Conservation (phyloP, 2,113 vertebrate species). For the Actinemys pallida region DNA sequence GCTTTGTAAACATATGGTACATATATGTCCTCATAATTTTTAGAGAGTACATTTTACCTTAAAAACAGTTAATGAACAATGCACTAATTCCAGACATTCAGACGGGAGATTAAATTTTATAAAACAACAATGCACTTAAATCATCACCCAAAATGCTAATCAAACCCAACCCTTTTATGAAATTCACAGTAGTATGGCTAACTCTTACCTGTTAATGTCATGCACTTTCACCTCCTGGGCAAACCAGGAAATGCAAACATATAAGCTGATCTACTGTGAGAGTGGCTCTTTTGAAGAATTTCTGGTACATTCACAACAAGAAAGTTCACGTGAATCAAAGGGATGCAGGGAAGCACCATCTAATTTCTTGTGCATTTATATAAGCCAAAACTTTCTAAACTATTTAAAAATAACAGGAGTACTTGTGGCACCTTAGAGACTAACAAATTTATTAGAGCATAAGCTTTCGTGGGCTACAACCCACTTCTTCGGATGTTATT, state of each 20-base stretch:
- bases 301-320: not conserved
- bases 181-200: not conserved
- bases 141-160: not conserved
- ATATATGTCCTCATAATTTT: not conserved
- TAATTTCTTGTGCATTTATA: not conserved
- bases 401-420: too few relatives aligned
- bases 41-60: not conserved
- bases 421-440: too few relatives aligned
- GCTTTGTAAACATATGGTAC: not conserved
- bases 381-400: not conserved
- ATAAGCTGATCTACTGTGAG: not conserved
- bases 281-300: not conserved
- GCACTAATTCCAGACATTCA: not conserved
- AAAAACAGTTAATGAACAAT: not conserved
- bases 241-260: not conserved
- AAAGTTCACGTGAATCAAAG: not conserved
- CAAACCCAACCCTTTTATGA: not conserved
- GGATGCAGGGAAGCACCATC: not conserved
- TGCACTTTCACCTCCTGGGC: not conserved
- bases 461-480: too few relatives aligned
- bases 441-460: too few relatives aligned
- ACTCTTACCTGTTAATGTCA: not conserved
- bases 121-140: not conserved
- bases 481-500: too few relatives aligned
- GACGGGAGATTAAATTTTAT: not conserved